Conservation (phyloP, 2,797 vertebrate genomes). For the Argentina silus region DNA sequence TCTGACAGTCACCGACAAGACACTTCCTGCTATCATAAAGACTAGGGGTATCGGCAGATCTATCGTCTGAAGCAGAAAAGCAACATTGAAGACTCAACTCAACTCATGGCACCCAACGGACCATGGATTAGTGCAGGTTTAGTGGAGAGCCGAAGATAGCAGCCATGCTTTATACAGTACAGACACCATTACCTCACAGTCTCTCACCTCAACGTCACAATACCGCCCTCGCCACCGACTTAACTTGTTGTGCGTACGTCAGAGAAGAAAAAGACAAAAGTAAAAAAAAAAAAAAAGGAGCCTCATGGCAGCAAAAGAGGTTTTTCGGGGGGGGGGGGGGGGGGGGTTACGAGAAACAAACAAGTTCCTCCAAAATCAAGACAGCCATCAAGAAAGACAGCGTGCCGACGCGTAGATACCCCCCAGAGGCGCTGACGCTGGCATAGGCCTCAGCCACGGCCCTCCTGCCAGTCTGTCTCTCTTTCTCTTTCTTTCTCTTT, state of each 20-base stretch:
- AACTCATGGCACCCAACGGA: constrained; percentile 9
- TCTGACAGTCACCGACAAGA: not conserved
- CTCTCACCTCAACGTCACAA: not conserved
- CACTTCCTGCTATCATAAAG: not conserved
- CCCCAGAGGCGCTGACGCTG: constrained; percentile 18
- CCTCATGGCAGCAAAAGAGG: constrained; percentile 1
- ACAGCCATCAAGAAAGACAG: constrained; percentile 45
- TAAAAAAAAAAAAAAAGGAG: constrained; percentile 16
- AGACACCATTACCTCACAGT: constrained; percentile 31
- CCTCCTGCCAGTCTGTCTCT: constrained; percentile 64
- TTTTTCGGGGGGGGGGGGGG: constrained; percentile 9
- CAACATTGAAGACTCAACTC: constrained; percentile 13
- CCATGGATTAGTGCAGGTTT: constrained; percentile 18
- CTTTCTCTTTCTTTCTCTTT: constrained; percentile 88
- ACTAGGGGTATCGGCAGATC: not conserved
- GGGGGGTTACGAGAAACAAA: constrained; percentile 40
- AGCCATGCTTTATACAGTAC: constrained; percentile 21
- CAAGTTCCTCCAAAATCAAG: constrained; percentile 37
- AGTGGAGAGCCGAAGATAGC: constrained; percentile 11
- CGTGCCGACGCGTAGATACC: constrained; percentile 35
- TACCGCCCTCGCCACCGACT: not conserved
- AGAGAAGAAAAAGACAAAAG: constrained; percentile 2
- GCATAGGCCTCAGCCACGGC: constrained; percentile 28
- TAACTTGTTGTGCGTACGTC: not conserved
- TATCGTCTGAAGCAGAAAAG: constrained; percentile 12